A percentile compares a stretch with the other conserved stretches of the same genome.
phyloP scores from a whole-genome alignment of 2,797 vertebrate species.

The Cynodonichthys magdalenae region DNA sequence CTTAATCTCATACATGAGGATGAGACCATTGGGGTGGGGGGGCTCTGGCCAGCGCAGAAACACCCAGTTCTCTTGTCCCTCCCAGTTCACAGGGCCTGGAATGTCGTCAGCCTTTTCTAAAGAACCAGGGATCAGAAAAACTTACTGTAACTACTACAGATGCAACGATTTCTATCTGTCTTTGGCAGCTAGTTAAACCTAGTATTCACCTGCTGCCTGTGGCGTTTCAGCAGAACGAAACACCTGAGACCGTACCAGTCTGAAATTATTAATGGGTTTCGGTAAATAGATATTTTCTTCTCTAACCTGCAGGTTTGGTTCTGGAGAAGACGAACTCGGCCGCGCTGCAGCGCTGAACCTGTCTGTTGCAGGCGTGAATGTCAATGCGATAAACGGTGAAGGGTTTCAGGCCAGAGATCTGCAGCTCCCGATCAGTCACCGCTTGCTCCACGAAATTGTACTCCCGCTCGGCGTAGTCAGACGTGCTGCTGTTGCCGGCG shows the following conservation, averaged over 20 bases:
- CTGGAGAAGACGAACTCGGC: constrained; percentile 95
- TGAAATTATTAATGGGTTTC: not conserved
- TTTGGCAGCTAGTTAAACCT: not conserved
- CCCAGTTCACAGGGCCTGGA: constrained; percentile 88
- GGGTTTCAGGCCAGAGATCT: constrained; percentile 88
- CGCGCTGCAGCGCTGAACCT: constrained; percentile 91
- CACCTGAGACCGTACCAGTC: not conserved
- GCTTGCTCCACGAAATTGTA: constrained; percentile 87
- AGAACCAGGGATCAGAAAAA: not conserved
- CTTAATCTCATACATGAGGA: constrained; percentile 96
- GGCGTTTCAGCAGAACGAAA: not conserved
- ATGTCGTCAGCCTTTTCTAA: constrained; percentile 95
- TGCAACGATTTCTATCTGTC: not conserved
- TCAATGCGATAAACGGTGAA: constrained; percentile 97
- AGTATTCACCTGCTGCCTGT: not conserved
- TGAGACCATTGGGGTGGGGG: constrained; percentile 89
- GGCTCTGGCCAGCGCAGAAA: constrained; percentile 92
- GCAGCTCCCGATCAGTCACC: constrained; percentile 87
- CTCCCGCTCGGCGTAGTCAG: constrained; percentile 75
- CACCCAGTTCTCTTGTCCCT: constrained; percentile 85
- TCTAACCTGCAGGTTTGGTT: constrained; percentile 93
- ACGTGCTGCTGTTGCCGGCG: constrained; percentile 72
- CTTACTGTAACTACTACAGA: constrained; percentile 5
- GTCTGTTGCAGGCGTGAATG: constrained; percentile 94
- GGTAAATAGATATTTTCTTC: not conserved